Conservation (phyloP, 2,888 invertebrate genomes). For the Hyposoter didymator region DNA sequence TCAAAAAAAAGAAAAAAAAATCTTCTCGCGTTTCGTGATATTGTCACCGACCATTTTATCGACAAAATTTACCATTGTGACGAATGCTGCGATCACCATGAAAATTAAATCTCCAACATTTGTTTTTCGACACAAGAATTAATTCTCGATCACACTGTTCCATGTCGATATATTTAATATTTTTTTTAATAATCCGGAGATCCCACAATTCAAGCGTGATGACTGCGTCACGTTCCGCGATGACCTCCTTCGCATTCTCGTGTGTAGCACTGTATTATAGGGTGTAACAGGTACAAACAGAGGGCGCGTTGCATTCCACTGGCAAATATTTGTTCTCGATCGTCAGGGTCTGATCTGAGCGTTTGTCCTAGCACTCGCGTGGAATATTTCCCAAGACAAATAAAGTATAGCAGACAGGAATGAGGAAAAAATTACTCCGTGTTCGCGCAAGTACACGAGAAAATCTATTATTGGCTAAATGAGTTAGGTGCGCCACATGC, state of each 20-base stretch:
- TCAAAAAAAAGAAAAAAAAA: too few species aligned
- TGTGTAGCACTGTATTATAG: not conserved
- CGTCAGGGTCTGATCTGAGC: conserved; percentile 45
- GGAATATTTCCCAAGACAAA: conserved; percentile 65
- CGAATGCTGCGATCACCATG: not conserved
- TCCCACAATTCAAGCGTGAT: not conserved
- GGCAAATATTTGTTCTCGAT: conserved; percentile 68
- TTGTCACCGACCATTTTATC: too few species aligned
- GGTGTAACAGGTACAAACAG: conserved; percentile 5
- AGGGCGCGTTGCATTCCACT: conserved; percentile 55
- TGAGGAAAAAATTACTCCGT: conserved; percentile 16
- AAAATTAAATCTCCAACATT: not conserved
- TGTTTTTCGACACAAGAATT: not conserved
- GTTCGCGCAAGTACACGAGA: not conserved
- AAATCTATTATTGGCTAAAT: conserved; percentile 60
- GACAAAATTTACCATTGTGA: not conserved
- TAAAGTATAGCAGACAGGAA: conserved; percentile 27
- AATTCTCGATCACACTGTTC: not conserved
- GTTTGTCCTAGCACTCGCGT: conserved; percentile 51
- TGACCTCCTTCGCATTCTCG: conserved; percentile 15
- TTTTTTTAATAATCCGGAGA: not conserved
- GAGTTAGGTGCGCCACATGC: conserved; percentile 52
- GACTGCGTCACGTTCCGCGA: conserved; percentile 12
- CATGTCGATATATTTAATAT: not conserved
- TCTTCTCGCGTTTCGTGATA: too few species aligned